Conservation (phyloP, 2,888 invertebrate species). For the Actias luna region DNA sequence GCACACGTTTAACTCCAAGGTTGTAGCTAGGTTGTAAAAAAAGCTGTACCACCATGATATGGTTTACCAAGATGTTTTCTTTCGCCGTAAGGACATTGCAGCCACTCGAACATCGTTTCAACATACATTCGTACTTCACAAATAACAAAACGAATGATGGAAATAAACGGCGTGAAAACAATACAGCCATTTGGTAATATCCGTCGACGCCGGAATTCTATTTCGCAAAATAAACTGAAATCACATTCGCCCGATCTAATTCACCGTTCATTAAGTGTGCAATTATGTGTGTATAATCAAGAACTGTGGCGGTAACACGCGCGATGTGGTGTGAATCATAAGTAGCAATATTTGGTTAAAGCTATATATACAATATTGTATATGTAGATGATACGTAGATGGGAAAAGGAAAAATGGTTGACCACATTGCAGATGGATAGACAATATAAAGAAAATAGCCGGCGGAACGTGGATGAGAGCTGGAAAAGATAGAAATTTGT, state of each 20-base stretch:
- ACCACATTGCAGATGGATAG: too few relatives aligned
- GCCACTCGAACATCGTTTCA: too few relatives aligned
- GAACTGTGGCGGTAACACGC: constrained; percentile 26
- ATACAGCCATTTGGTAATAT: constrained; percentile 18
- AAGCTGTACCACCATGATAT: too few relatives aligned
- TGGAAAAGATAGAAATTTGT: too few relatives aligned
- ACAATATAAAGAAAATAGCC: too few relatives aligned
- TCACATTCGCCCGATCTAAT: constrained; percentile 22
- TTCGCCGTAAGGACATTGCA: too few relatives aligned
- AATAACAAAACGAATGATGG: background rate
- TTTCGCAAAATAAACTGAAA: constrained; percentile 25
- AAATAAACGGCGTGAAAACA: background rate
- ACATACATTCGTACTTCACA: background rate
- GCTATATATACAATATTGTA: background rate
- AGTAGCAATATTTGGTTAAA: constrained; percentile 26
- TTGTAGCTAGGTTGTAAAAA: too few relatives aligned
- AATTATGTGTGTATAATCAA: constrained; percentile 32
- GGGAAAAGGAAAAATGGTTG: too few relatives aligned
- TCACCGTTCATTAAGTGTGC: constrained; percentile 27
- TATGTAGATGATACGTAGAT: too few relatives aligned
- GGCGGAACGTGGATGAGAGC: too few relatives aligned
- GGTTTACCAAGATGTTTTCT: too few relatives aligned
- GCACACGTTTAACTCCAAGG: too few relatives aligned
- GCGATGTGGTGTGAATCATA: constrained; percentile 30
- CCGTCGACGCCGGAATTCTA: constrained; percentile 18